Evolutionary conservation across 2,113 vertebrate species (phyloP), one percentile per base, ranked within the genome.

Genomic region (Cephalopterus ornatus): DNA sequence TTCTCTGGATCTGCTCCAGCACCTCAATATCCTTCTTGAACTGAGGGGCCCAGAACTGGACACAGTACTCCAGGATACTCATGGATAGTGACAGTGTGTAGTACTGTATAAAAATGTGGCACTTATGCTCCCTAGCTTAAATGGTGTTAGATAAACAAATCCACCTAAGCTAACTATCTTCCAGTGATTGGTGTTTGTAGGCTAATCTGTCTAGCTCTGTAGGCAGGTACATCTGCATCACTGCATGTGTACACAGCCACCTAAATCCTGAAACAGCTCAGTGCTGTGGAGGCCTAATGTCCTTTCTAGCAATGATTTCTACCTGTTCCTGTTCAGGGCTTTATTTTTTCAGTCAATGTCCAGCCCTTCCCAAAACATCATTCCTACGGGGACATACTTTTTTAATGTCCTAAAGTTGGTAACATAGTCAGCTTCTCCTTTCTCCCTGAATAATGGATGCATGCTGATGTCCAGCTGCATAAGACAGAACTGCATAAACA

Each of bases 21-120:
- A n/a, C n/a, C n/a, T n/a, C n/a, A n/a, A n/a, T n/a, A n/a, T n/a
- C n/a, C n/a, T n/a, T n/a, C n/a, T n/a, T n/a, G n/a, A n/a, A n/a
- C n/a, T n/a, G n/a, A n/a, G n/a, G n/a, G n/a, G n/a, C n/a, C n/a
- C n/a, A n/a, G n/a, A n/a, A n/a, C n/a, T n/a, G n/a, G n/a, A n/a
- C n/a, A n/a, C n/a, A n/a, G n/a, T n/a, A n/a, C n/a, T n/a, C n/a
- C n/a, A n/a, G n/a, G n/a, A n/a, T n/a, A n/a, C n/a, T 67, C 44
- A 47, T 0, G 1, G 24, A 44, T 3, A n/a, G 14, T 28, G 58
- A 53, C 9, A 26, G 58, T 35, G 14, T 7, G 4, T 4, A 30
- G 32, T 56, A 32, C 22, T 41, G 12, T 65, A 53, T 27, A 50
- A 74, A 79, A 73, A 33, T 9, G 67, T 2, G 7, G 14, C 10